These are phyloP conservation scores for Salvelinus fontinalis DNA, from an alignment of 2,113 vertebrate species.

Conservation along the genomic window DNA sequence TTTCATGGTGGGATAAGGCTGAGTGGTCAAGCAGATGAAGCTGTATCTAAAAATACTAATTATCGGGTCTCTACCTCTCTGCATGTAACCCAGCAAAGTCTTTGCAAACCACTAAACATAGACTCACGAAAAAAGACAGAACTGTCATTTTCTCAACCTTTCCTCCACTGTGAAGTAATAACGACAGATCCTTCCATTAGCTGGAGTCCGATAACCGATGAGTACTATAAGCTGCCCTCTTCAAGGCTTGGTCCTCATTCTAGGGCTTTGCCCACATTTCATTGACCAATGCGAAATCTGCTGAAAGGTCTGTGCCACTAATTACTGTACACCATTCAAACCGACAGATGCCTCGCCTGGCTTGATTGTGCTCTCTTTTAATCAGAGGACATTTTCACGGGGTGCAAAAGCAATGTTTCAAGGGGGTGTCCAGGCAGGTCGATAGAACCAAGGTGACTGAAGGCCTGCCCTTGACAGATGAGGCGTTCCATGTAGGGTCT, in stretches of 20 bases:
- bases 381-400: no score
- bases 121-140: no score
- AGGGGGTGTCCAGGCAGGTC: background rate
- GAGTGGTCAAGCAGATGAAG: no score
- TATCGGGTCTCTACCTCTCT: no score
- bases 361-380: constrained; percentile 22
- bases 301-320: constrained; percentile 67
- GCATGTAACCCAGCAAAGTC: no score
- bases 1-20: no score
- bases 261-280: constrained; percentile 53
- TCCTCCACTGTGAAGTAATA: no score
- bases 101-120: no score
- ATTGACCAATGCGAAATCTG: constrained; percentile 58
- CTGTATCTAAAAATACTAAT: no score
- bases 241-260: constrained; percentile 45
- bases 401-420: background rate
- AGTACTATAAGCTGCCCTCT: constrained; percentile 1
- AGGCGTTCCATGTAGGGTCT: constrained; percentile 2
- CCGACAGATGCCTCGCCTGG: constrained; percentile 50
- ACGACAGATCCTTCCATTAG: no score
- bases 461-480: constrained; percentile 16
- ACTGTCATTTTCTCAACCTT: no score
- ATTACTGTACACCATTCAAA: constrained; percentile 60
- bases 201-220: no score
- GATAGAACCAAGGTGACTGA: constrained; percentile 19